phyloP scores from a whole-genome alignment of 2,888 invertebrate genomes.

The Anodontia alba region DNA sequence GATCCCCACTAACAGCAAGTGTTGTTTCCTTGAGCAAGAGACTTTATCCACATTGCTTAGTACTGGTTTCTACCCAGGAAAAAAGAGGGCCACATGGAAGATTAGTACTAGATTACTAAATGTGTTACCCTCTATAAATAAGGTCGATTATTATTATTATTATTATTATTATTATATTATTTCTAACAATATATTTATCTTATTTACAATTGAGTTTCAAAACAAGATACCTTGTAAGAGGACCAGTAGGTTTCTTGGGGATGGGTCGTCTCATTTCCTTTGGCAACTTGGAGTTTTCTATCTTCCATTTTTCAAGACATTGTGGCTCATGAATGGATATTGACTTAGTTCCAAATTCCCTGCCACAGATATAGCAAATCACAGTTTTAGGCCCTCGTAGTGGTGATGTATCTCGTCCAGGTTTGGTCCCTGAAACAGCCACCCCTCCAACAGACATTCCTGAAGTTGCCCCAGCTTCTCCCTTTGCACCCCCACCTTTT shows the following conservation, averaged over 20 bases:
- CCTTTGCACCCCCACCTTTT: constrained; percentile 53
- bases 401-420: constrained; percentile 24
- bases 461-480: constrained; percentile 1
- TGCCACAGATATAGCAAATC: constrained; percentile 89
- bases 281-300: constrained; percentile 87
- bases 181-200: no score
- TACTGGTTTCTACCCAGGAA: no score
- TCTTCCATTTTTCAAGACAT: constrained; percentile 88
- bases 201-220: no score
- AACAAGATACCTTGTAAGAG: constrained; percentile 36
- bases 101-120: no score
- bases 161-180: no score
- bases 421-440: neutral
- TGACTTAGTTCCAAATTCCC: constrained; percentile 88
- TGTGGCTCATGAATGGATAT: constrained; percentile 89
- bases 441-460: neutral
- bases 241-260: constrained; percentile 87
- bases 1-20: no score
- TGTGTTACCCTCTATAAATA: no score
- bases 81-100: no score
- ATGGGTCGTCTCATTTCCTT: constrained; percentile 86
- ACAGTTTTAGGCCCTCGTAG: constrained; percentile 80
- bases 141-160: no score
- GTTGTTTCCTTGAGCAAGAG: no score
- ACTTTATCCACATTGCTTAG: no score